These are phyloP conservation scores for Ahaetulla prasina DNA, from an alignment of 2,113 vertebrate species.

Conservation along the genomic window DNA sequence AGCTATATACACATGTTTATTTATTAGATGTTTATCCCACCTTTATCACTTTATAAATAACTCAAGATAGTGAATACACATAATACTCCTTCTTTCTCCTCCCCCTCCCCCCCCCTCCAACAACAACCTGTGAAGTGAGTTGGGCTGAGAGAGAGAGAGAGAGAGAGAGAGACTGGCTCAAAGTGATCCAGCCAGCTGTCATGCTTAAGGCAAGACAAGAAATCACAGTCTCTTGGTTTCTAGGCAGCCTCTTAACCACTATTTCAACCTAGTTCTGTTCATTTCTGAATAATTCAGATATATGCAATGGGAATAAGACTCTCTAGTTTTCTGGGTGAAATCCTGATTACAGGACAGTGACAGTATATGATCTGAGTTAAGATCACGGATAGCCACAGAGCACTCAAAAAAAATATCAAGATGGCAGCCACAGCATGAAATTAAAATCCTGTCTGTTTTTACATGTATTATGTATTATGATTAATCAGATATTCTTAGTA, in stretches of 20 bases:
- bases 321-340: neutral
- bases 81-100: neutral
- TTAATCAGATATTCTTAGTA: neutral
- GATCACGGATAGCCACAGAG: neutral
- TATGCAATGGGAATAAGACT: neutral
- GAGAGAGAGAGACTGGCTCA: neutral
- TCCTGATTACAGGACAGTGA: neutral
- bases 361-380: neutral
- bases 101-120: no score
- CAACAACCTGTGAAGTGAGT: neutral
- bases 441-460: neutral
- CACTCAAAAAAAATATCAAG: neutral
- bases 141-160: neutral
- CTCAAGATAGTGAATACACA: neutral
- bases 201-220: neutral
- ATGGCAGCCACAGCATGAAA: neutral
- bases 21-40: neutral
- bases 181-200: neutral
- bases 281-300: neutral
- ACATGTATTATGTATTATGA: neutral
- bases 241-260: no score
- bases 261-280: neutral
- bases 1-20: neutral
- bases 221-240: no score
- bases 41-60: neutral